Percentiles rank a stretch among this genome's conserved stretches.
Evolutionary conservation across 2,797 vertebrate species (phyloP).

Genomic region (Sphenopsis melanotis): DNA sequence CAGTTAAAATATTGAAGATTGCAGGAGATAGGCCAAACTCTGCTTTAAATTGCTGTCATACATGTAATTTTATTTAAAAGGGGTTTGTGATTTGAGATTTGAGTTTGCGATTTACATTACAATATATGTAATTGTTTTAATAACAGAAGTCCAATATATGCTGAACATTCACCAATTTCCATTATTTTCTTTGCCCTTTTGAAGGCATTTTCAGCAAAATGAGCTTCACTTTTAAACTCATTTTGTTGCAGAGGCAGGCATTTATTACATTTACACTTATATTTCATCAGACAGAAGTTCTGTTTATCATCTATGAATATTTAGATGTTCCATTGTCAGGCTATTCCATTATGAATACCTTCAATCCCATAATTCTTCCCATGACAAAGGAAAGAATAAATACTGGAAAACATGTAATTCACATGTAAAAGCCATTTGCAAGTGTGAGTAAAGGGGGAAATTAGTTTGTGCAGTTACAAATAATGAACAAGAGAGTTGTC

Average conservation of each 20-base stretch:
- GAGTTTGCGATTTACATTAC: background rate
- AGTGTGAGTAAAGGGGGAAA: background rate
- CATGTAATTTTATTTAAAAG: background rate
- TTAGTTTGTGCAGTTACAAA: background rate
- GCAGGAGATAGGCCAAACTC: background rate
- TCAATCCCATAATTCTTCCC: background rate
- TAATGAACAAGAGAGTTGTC: background rate
- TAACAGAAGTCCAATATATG: background rate
- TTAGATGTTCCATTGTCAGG: background rate
- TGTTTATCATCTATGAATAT: background rate
- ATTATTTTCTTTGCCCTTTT: background rate
- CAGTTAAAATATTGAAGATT: background rate
- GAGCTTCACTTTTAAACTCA: background rate
- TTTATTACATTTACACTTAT: background rate
- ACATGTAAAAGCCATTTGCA: background rate
- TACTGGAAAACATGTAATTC: background rate
- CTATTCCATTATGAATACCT: background rate
- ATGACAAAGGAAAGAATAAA: background rate
- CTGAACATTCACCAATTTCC: background rate
- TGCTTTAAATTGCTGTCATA: background rate
- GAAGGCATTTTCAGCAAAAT: background rate
- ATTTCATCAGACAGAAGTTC: background rate
- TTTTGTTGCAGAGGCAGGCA: background rate
- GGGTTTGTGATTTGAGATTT: background rate
- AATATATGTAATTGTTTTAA: background rate